Evolutionary conservation across 2,113 vertebrate species (phyloP).

Genomic region (Antechinus stuartii): DNA sequence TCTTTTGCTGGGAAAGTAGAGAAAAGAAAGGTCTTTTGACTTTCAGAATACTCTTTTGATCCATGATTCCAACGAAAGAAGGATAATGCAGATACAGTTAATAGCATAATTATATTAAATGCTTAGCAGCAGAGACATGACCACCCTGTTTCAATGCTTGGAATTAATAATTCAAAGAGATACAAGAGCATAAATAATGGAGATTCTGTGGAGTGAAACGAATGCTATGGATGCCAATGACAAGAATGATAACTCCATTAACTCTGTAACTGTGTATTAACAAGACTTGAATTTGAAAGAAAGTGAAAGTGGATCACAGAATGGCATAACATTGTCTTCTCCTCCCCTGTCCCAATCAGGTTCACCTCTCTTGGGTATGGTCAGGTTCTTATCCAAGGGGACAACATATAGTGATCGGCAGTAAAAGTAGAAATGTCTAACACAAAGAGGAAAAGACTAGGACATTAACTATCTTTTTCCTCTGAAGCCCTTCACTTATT

Average conservation of each 20-base stretch:
- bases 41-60: neutral
- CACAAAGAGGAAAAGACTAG: neutral
- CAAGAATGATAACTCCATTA: conserved; percentile 2
- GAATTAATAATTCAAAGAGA: neutral
- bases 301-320: neutral
- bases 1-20: neutral
- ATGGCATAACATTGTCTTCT: neutral
- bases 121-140: neutral
- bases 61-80: neutral
- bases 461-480: neutral
- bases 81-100: neutral
- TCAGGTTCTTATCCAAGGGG: neutral
- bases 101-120: neutral
- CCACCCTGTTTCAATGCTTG: neutral
- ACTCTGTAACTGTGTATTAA: neutral
- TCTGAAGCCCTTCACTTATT: neutral
- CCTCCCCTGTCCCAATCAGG: neutral
- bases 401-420: neutral
- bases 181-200: neutral
- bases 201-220: neutral
- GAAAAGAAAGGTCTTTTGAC: neutral
- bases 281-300: neutral
- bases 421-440: neutral
- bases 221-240: neutral
- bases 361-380: neutral